Conservation (phyloP, 2,113 vertebrate genomes). For the Hemiscyllium ocellatum region DNA sequence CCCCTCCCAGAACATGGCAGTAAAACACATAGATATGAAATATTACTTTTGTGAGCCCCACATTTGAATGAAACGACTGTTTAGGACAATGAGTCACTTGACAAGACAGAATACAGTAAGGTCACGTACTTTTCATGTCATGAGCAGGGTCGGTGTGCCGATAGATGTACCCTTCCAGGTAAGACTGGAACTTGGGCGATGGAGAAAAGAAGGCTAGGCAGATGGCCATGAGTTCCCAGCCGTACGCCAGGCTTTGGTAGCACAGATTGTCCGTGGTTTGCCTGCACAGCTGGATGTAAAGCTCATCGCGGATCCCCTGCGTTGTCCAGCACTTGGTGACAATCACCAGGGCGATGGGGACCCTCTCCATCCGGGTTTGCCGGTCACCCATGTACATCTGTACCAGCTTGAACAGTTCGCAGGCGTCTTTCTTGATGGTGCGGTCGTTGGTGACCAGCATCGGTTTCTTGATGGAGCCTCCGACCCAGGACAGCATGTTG, state of each 20-base stretch:
- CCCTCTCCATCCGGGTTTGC: slow-evolving; percentile 71
- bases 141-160: slow-evolving; percentile 69
- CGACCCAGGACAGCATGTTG: slow-evolving; percentile 86
- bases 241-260: slow-evolving; percentile 68
- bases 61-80: not conserved
- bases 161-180: slow-evolving; percentile 85
- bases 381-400: slow-evolving; percentile 88
- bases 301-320: slow-evolving; percentile 75
- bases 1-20: not conserved
- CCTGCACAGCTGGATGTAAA: slow-evolving; percentile 78
- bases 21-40: not conserved
- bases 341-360: slow-evolving; percentile 65
- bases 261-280: slow-evolving; percentile 77
- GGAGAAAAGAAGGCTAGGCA: slow-evolving; percentile 81
- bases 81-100: not conserved
- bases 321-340: slow-evolving; percentile 82
- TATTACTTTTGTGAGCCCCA: not conserved
- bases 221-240: slow-evolving; percentile 85
- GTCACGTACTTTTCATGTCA: slow-evolving; percentile 75
- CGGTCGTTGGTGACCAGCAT: slow-evolving; percentile 83
- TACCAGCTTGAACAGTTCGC: slow-evolving; percentile 83
- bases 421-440: slow-evolving; percentile 74
- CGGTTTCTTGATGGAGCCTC: slow-evolving; percentile 78
- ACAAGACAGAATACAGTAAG: slow-evolving; percentile 33
- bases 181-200: slow-evolving; percentile 81